A percentile compares a stretch with the other conserved stretches of the same genome.
These are phyloP conservation scores for Phrynocephalus guinanensis DNA, from an alignment of 2,797 vertebrate species.

Conservation along the genomic window DNA sequence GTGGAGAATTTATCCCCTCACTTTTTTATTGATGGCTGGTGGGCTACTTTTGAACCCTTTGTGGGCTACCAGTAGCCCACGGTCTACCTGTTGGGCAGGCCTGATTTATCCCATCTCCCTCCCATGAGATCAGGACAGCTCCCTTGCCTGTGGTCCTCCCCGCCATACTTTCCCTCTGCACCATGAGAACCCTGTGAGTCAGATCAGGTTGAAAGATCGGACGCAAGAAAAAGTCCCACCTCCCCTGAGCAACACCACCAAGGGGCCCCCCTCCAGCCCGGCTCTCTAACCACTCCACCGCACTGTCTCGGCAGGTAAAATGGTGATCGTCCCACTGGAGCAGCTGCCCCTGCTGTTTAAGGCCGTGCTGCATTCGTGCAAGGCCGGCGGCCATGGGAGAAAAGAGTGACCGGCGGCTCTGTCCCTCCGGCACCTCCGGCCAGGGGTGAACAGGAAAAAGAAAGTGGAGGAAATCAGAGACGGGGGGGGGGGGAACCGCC, in stretches of 20 bases:
- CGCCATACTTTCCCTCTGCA: fast-evolving
- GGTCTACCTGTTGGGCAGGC: too few species aligned
- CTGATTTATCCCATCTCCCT: too few species aligned
- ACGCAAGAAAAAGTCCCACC: too few species aligned
- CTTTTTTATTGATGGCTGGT: too few species aligned
- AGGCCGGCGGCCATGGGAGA: constrained; percentile 84
- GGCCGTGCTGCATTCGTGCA: constrained; percentile 98
- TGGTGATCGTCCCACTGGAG: constrained; percentile 96
- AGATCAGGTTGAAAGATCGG: too few species aligned
- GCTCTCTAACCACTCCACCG: too few species aligned
- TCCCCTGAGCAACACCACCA: too few species aligned
- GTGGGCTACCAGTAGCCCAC: too few species aligned
- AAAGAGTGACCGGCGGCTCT: constrained; percentile 82
- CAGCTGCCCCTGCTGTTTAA: constrained; percentile 98
- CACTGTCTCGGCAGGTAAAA: constrained; percentile 84
- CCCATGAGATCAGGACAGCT: neutral
- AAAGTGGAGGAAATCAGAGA: constrained; percentile 42
- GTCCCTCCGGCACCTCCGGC: constrained; percentile 73
- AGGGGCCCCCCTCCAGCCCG: too few species aligned
- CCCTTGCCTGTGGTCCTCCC: neutral
- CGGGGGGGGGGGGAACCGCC: constrained; percentile 13
- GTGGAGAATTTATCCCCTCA: too few species aligned
- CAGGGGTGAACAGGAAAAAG: constrained; percentile 12
- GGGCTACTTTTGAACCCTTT: too few species aligned
- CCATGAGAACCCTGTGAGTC: too few species aligned